phyloP scores from a whole-genome alignment of 2,888 invertebrate species.

The Lasioglossum morio region DNA sequence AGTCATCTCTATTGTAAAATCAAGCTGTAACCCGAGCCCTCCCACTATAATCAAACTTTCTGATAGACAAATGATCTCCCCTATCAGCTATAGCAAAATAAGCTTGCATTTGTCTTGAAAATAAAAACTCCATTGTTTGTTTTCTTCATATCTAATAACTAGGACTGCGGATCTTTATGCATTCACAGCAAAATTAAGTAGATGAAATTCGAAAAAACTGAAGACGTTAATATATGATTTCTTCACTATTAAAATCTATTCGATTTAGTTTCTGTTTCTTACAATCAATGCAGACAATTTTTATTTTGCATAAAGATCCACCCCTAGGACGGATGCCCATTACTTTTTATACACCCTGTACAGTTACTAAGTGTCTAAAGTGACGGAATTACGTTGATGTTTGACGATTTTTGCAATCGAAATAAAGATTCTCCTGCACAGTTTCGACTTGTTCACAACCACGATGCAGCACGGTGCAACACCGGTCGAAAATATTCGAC shows the following conservation, averaged over 20 bases:
- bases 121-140: neutral
- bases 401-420: neutral
- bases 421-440: neutral
- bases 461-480: neutral
- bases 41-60: neutral
- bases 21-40: neutral
- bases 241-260: too few relatives aligned
- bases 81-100: neutral
- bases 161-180: too few relatives aligned
- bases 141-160: too few relatives aligned
- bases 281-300: too few relatives aligned
- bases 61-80: neutral
- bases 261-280: too few relatives aligned
- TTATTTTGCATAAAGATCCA: too few relatives aligned
- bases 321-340: too few relatives aligned
- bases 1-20: neutral
- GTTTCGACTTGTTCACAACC: neutral
- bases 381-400: neutral
- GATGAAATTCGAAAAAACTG: too few relatives aligned
- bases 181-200: too few relatives aligned
- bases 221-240: too few relatives aligned
- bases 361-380: neutral
- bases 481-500: conserved; percentile 31
- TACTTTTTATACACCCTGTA: neutral
- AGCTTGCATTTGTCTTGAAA: neutral